phyloP scores from a whole-genome alignment of 2,113 vertebrate species.

The Cheilinus undulatus region DNA sequence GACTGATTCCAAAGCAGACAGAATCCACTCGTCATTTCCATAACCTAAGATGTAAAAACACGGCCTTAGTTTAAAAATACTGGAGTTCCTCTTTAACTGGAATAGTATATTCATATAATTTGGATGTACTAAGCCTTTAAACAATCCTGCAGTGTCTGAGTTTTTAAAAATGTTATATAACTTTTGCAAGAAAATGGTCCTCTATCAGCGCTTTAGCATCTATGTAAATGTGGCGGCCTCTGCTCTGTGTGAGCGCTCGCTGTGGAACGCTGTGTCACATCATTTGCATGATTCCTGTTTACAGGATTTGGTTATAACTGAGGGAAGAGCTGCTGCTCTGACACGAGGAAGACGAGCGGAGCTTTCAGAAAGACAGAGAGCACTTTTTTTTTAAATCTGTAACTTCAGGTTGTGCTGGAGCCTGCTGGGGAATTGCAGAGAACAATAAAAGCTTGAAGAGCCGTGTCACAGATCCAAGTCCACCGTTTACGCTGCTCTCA shows the following conservation, averaged over 20 bases:
- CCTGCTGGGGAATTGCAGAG: not conserved
- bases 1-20: too few species aligned
- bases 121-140: too few species aligned
- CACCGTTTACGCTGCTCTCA: not conserved
- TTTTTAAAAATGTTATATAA: not conserved
- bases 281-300: constrained; percentile 29
- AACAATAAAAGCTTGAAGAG: not conserved
- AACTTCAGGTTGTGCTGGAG: not conserved
- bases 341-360: not conserved
- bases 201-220: not conserved
- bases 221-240: not conserved
- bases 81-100: too few species aligned
- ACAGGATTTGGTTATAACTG: constrained; percentile 7
- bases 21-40: too few species aligned
- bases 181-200: not conserved
- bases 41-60: too few species aligned
- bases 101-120: too few species aligned
- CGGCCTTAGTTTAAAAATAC: too few species aligned
- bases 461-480: not conserved
- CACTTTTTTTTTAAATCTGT: too few species aligned
- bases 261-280: not conserved
- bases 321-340: not conserved
- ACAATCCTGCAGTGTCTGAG: not conserved
- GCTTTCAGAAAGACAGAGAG: too few species aligned
- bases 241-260: not conserved